Percentiles rank a stretch among this genome's conserved stretches.
Evolutionary conservation across 1,140 invertebrate species (phyloP).

Genomic region (Cheumatopsyche charites): DNA sequence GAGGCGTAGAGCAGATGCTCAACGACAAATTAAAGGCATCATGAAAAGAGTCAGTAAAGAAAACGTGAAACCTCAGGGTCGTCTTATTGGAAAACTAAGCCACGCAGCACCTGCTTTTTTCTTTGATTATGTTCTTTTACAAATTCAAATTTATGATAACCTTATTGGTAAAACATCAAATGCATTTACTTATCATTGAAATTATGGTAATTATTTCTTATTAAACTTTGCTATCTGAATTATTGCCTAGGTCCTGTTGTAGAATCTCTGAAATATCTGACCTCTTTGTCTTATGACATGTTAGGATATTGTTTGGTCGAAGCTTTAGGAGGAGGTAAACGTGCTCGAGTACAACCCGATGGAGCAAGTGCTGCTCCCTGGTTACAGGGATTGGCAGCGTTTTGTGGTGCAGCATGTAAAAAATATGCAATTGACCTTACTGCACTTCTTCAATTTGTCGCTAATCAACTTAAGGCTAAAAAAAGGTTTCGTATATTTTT

Average conservation of each 20-base stretch:
- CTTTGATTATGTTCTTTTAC: constrained; percentile 91
- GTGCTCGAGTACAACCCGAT: constrained; percentile 82
- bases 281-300: constrained; percentile 94
- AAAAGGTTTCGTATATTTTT: constrained; percentile 73
- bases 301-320: constrained; percentile 96
- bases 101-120: constrained; percentile 94
- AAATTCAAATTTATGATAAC: constrained; percentile 98
- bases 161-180: constrained; percentile 79
- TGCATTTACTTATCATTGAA: no score
- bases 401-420: constrained; percentile 95
- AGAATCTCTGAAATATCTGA: constrained; percentile 97
- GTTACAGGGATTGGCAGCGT: constrained; percentile 92
- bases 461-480: constrained; percentile 94
- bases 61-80: constrained; percentile 95
- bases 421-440: constrained; percentile 97
- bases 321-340: constrained; percentile 78
- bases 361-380: constrained; percentile 94
- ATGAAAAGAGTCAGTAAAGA: constrained; percentile 99
- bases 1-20: constrained; percentile 79
- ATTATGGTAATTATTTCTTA: no score
- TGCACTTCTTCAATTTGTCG: constrained; percentile 94
- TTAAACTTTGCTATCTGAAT: constrained; percentile 1
- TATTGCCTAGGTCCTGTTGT: constrained; percentile 81
- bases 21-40: constrained; percentile 93
- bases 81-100: constrained; percentile 95